Base-by-base conservation (phyloP, 92 coral and sea anemone species). In the Actinostola sp. region DNA sequence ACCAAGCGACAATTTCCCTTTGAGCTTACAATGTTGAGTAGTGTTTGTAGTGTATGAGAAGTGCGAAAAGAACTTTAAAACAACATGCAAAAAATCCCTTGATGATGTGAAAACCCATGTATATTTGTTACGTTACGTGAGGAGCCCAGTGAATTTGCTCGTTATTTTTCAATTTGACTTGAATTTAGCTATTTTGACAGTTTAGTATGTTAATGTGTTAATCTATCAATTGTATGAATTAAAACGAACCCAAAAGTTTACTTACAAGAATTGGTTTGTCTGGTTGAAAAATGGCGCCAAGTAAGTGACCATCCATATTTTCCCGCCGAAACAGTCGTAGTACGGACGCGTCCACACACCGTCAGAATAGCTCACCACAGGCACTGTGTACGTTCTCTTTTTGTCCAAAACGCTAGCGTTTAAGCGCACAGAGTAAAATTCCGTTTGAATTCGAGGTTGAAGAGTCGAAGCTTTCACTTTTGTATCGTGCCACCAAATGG, bases 291-390 rank as follows among this genome's bases (percentile, higher is more conserved):
- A 86, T 49, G 98, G 98, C 9, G 82, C 98, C 57, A 92, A 69
- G 44, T 93, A 93, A 8, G 98, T 90, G 6, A 93, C 79, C 93
- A 90, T 83, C 96, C 98, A 93, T 1, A 82, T 77, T 27, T 78
- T 84, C 13, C 96, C 92, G 13, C 91, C 98, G 49, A 92, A 88
- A 56, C 98, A 93, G 72, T 90, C 93, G 67, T 79, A 93, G 71
- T 90, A 93, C 7, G 96, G 96, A 0, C 83, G 92, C 8, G 96
- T 93, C 96, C 98, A 90, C 11, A 79, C 46, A 13, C 98, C 98
- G 21, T 90, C 69, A 8, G 82, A 52, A 35, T 71, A 70, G 2
- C 82, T 61, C 26, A 81, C 84, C 28, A 86, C 73, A 1, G 89
- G 83, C 6, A 79, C 63, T n/a, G 82, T 71, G 53, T 55, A 71